Conservation (phyloP, 2,113 vertebrate genomes). For the Fulmarus glacialis region DNA sequence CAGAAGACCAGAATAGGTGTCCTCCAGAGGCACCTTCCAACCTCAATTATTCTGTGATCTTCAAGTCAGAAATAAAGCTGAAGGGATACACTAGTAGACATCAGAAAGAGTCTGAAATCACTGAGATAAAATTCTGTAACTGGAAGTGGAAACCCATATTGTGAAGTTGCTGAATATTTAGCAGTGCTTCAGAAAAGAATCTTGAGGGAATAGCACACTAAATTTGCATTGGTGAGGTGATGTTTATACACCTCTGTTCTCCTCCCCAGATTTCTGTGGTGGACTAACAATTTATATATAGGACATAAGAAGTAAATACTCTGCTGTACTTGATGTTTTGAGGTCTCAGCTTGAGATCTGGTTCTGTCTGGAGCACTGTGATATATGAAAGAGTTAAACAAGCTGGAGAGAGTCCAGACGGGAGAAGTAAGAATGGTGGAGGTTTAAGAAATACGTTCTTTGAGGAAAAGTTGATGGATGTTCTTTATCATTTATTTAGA, state of each 20-base stretch:
- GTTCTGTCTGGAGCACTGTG: not conserved
- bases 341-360: not conserved
- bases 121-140: not conserved
- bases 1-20: not conserved
- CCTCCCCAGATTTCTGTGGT: not conserved
- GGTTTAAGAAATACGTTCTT: not conserved
- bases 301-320: not conserved
- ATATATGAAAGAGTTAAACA: not conserved
- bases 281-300: not conserved
- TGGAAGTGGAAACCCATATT: not conserved
- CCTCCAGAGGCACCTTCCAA: not conserved
- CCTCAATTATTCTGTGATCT: not conserved
- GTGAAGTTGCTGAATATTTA: not conserved
- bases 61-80: not conserved
- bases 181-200: not conserved
- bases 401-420: not conserved
- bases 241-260: accelerated
- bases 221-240: not conserved
- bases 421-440: not conserved
- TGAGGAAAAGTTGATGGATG: not conserved
- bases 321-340: not conserved
- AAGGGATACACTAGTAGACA: not conserved
- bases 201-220: not conserved
- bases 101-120: not conserved
- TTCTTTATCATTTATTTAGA: not conserved